Evolutionary conservation across 2,888 invertebrate species (phyloP).

Genomic region (Ischnura elegans): DNA sequence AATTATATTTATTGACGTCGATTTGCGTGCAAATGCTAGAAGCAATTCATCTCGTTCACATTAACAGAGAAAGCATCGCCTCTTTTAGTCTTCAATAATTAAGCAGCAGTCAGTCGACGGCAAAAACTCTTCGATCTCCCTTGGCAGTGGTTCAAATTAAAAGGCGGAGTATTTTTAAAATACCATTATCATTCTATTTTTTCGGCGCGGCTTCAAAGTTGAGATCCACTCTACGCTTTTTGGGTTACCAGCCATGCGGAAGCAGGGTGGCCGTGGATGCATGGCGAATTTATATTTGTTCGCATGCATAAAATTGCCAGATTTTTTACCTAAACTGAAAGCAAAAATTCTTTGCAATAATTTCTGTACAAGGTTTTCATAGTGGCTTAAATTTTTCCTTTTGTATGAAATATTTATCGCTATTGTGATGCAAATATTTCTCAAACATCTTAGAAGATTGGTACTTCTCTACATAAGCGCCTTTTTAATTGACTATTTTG

Average conservation of each 20-base stretch:
- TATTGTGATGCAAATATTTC: no score
- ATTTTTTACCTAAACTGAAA: no score
- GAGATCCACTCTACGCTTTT: neutral
- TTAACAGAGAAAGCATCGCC: neutral
- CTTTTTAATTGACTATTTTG: no score
- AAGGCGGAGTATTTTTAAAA: neutral
- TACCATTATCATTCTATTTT: slow-evolving; percentile 3
- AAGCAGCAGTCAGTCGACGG: neutral
- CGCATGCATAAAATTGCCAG: no score
- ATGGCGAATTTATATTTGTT: neutral
- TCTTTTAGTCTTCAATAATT: neutral
- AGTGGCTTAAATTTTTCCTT: no score
- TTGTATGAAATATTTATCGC: no score
- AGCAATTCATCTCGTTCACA: neutral
- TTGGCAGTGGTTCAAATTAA: neutral
- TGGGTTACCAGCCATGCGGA: neutral
- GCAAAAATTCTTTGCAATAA: no score
- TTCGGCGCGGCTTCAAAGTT: neutral
- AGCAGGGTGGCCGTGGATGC: neutral
- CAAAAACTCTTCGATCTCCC: neutral
- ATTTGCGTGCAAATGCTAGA: no score
- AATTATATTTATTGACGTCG: no score
- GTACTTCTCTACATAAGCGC: no score
- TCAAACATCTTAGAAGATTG: no score
- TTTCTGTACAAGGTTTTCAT: no score